Conservation (phyloP, 2,888 invertebrate species). For the Hirtodrosophila trivittata region DNA sequence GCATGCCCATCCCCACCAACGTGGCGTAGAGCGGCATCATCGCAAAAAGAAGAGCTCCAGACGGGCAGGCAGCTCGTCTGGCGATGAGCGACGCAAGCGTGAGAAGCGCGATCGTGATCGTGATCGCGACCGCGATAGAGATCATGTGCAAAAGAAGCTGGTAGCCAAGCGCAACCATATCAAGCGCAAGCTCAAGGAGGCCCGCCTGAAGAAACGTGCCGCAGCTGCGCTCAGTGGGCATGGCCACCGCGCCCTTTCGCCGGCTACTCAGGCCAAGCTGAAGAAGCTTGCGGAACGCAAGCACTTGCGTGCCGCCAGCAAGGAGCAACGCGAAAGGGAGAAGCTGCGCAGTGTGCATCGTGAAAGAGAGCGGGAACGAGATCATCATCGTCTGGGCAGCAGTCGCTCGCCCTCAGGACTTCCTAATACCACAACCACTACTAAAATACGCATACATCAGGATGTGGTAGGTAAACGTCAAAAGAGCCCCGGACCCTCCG, state of each 20-base stretch:
- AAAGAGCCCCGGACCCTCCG: conserved; percentile 82
- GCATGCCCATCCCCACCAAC: conserved; percentile 55
- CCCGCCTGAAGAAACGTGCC: conserved; percentile 81
- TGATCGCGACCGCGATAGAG: conserved; percentile 51
- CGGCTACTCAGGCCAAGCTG: conserved; percentile 80
- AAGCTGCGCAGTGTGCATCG: conserved; percentile 81
- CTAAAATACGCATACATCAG: conserved; percentile 81
- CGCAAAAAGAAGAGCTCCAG: conserved; percentile 85
- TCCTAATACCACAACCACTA: conserved; percentile 75
- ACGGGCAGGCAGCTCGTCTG: conserved; percentile 85
- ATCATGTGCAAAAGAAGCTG: conserved; percentile 83
- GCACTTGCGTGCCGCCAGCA: conserved; percentile 79
- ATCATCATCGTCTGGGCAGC: conserved; percentile 82
- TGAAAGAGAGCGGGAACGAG: conserved; percentile 83
- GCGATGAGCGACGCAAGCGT: conserved; percentile 83
- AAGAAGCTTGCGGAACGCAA: conserved; percentile 82
- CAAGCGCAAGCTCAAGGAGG: conserved; percentile 82
- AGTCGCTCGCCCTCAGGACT: conserved; percentile 81
- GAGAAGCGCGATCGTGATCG: conserved; percentile 77
- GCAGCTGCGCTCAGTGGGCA: conserved; percentile 78
- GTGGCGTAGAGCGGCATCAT: conserved; percentile 75
- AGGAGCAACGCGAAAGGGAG: conserved; percentile 82
- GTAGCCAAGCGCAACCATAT: conserved; percentile 83
- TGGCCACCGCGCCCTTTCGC: conserved; percentile 79
- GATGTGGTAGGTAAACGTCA: conserved; percentile 84